phyloP scores from a whole-genome alignment of 1,140 invertebrate genomes.

The Phthorimaea operculella region DNA sequence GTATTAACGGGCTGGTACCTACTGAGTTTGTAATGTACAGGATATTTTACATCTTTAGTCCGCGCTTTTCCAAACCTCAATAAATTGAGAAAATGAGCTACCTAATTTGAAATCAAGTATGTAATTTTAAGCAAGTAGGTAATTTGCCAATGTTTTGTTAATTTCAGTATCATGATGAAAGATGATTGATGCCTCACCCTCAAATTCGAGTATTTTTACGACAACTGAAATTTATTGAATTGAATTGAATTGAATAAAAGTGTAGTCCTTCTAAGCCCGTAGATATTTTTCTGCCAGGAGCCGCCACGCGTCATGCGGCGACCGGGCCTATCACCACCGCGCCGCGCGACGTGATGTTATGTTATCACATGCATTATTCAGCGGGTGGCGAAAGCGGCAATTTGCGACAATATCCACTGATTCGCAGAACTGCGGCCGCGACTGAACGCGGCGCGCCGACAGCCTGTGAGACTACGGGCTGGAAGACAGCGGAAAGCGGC shows the following conservation, averaged over 20 bases:
- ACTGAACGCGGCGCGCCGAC: constrained; percentile 55
- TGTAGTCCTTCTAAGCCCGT: not conserved
- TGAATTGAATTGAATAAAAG: not conserved
- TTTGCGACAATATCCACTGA: constrained; percentile 66
- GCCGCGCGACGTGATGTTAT: constrained; percentile 56
- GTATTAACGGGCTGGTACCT: no score
- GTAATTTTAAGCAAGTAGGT: no score
- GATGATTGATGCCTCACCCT: no score
- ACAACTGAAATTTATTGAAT: not conserved
- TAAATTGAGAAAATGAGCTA: no score
- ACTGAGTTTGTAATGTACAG: no score
- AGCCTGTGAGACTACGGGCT: constrained; percentile 33
- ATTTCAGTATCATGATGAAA: no score
- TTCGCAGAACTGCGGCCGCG: constrained; percentile 45
- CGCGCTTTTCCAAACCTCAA: no score
- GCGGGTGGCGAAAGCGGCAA: constrained; percentile 64
- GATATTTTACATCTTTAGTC: no score
- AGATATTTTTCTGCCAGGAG: constrained; percentile 7
- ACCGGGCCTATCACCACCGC: constrained; percentile 8
- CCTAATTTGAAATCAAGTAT: no score
- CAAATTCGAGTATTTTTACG: not conserved
- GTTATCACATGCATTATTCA: constrained; percentile 66
- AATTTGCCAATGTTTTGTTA: no score
- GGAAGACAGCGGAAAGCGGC: no score
- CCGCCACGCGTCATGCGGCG: constrained; percentile 12